phyloP scores from a whole-genome alignment of 2,888 invertebrate genomes.

The Ommatoiulus sabulosus region DNA sequence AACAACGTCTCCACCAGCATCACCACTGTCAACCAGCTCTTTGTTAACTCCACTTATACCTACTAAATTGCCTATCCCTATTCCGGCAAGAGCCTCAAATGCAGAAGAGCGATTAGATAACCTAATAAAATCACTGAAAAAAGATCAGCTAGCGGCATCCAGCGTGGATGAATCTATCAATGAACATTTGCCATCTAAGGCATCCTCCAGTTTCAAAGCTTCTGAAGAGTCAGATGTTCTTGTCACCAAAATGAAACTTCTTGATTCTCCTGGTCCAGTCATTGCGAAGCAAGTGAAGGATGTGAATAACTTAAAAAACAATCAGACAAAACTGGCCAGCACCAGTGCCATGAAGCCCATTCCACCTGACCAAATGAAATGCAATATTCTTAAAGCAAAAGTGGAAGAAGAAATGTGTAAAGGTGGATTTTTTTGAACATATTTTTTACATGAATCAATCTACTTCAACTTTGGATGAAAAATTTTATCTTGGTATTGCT shows the following conservation, averaged over 20 bases:
- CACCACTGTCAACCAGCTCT: constrained; percentile 57
- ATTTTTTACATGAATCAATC: neutral
- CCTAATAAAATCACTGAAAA: constrained; percentile 80
- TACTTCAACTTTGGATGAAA: too few relatives aligned
- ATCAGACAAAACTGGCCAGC: constrained; percentile 65
- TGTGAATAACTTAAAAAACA: constrained; percentile 66
- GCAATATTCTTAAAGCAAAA: constrained; percentile 90
- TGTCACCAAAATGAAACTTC: constrained; percentile 66
- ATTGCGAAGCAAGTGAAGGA: constrained; percentile 64
- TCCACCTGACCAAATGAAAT: constrained; percentile 91
- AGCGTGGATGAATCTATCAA: constrained; percentile 56
- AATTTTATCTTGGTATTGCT: too few relatives aligned
- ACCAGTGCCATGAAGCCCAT: constrained; percentile 72
- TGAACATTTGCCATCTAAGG: constrained; percentile 55
- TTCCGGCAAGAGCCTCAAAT: constrained; percentile 62
- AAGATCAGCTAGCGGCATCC: constrained; percentile 69
- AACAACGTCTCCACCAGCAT: constrained; percentile 57
- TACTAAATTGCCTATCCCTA: constrained; percentile 61
- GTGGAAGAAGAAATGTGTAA: constrained; percentile 75
- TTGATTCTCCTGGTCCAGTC: constrained; percentile 63
- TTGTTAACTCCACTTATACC: constrained; percentile 58
- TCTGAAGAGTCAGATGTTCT: constrained; percentile 61
- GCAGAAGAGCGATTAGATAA: constrained; percentile 77
- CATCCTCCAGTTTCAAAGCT: constrained; percentile 54
- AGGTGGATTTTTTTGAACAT: constrained; percentile 56